Evolutionary conservation across 1,140 invertebrate species (phyloP).

Genomic region (Platorchestia sp.): DNA sequence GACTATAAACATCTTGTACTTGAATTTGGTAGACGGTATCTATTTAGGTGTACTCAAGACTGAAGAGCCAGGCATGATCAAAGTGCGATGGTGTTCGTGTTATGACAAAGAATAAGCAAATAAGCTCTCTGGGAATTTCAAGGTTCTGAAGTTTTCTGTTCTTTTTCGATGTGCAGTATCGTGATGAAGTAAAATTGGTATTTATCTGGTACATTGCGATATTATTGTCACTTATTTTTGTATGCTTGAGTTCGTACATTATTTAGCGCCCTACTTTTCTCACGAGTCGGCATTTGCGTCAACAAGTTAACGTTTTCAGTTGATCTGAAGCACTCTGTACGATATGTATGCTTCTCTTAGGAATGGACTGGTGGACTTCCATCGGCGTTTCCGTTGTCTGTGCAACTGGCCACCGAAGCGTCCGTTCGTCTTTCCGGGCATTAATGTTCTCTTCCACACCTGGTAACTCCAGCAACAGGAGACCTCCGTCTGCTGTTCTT

Average conservation of each 20-base stretch:
- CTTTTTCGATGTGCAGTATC: neutral
- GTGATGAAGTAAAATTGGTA: neutral
- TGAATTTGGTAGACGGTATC: neutral
- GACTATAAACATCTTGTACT: neutral
- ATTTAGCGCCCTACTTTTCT: neutral
- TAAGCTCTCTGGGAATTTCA: neutral
- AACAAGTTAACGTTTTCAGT: neutral
- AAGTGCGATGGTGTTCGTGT: neutral
- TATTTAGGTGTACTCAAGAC: neutral
- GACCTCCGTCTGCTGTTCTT: neutral
- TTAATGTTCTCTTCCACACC: neutral
- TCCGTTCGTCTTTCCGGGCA: neutral
- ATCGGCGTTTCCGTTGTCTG: neutral
- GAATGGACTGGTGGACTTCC: neutral
- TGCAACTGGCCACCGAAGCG: neutral
- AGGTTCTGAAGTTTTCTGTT: neutral
- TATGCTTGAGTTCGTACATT: no score
- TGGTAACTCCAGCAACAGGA: neutral
- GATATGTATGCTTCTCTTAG: neutral
- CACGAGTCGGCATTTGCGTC: neutral
- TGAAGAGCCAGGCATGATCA: neutral
- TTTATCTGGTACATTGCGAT: neutral
- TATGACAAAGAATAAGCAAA: neutral
- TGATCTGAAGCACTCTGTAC: neutral
- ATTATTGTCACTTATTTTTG: no score